Percentiles rank a stretch among this genome's conserved stretches.
Evolutionary conservation across 2,113 vertebrate genomes (phyloP).

Genomic region (Scopus umbretta): DNA sequence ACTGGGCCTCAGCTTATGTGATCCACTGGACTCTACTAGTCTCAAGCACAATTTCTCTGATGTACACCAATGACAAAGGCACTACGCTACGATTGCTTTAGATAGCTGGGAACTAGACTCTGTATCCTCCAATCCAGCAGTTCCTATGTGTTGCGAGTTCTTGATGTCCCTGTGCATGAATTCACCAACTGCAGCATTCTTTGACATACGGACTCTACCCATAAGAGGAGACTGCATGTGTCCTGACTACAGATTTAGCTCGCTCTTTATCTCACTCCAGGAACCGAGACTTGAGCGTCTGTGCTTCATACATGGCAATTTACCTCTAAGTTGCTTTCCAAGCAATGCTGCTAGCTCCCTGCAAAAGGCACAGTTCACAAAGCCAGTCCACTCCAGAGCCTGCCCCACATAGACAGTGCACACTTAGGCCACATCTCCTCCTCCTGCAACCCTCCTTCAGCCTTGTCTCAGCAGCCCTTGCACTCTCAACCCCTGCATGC

Average conservation of each 20-base stretch:
- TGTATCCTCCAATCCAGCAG: background rate
- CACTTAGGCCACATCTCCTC: background rate
- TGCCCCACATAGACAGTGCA: background rate
- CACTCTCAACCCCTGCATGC: background rate
- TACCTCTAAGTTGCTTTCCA: background rate
- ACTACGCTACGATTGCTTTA: rapidly evolving
- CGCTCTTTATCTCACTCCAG: background rate
- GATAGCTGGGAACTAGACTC: background rate
- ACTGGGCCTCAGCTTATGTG: background rate
- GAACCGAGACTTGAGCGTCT: background rate
- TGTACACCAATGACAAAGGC: background rate
- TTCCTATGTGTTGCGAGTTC: background rate
- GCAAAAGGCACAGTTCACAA: background rate
- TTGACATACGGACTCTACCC: background rate
- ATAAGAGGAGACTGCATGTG: background rate
- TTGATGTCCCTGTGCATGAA: background rate
- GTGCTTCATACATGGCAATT: background rate
- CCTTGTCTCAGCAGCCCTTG: background rate
- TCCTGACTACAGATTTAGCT: background rate
- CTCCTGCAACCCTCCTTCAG: background rate
- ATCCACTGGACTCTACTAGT: background rate
- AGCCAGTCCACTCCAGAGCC: background rate
- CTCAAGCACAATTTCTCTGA: background rate
- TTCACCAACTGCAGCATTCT: background rate
- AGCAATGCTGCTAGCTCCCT: background rate